Percentiles rank a stretch among this genome's conserved stretches.
Conservation (phyloP, 2,797 vertebrate species). For the Linurgus olivaceus region DNA sequence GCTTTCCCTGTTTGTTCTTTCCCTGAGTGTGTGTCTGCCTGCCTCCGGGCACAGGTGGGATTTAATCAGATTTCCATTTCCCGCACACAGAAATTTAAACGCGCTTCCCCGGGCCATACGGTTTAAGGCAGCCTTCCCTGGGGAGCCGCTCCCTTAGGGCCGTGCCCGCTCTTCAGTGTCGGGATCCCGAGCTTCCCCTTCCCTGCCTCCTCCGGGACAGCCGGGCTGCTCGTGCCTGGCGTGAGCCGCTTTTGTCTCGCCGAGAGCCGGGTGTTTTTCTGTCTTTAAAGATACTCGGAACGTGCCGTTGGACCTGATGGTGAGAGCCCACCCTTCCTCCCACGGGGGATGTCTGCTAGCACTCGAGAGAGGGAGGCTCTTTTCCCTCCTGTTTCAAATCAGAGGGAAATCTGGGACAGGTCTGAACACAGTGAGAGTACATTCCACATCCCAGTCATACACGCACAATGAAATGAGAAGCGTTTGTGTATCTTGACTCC, state of each 20-base stretch:
- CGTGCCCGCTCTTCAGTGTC: neutral
- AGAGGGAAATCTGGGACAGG: conserved; percentile 41
- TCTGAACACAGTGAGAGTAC: conserved; percentile 32
- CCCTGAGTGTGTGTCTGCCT: neutral
- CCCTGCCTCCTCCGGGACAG: neutral
- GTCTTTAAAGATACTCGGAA: neutral
- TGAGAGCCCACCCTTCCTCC: neutral
- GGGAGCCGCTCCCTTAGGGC: neutral
- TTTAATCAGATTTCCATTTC: neutral
- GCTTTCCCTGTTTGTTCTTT: neutral
- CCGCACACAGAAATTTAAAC: neutral
- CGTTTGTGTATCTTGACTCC: neutral
- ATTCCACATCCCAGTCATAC: conserved; percentile 8
- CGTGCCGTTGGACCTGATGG: neutral
- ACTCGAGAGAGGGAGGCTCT: neutral
- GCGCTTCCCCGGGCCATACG: neutral
- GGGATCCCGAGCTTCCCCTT: neutral
- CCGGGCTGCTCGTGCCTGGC: neutral
- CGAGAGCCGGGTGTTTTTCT: neutral
- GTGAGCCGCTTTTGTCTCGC: neutral
- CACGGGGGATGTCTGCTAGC: neutral
- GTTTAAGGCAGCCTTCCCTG: neutral
- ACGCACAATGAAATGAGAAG: neutral
- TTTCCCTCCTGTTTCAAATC: neutral
- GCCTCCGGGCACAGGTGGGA: neutral